Evolutionary conservation across 2,797 vertebrate species (phyloP).

Genomic region (Bothrops alternatus): DNA sequence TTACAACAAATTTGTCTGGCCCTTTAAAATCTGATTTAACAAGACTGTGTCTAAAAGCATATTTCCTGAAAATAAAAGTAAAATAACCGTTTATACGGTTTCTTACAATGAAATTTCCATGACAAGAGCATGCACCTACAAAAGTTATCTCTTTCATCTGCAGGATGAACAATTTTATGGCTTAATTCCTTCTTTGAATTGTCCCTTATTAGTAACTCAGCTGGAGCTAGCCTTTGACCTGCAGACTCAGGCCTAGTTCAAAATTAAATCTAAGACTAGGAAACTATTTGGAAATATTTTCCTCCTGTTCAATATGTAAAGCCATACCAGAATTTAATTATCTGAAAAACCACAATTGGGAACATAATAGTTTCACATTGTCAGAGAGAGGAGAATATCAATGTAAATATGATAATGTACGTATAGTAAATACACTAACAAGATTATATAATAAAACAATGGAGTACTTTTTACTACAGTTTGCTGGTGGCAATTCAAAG

Average conservation of each 20-base stretch:
- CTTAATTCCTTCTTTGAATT: neutral
- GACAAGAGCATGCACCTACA: neutral
- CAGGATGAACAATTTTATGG: neutral
- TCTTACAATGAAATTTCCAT: neutral
- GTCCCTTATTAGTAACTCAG: neutral
- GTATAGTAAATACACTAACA: too few relatives aligned
- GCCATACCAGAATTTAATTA: conserved; percentile 10
- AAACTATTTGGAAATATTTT: neutral
- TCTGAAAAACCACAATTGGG: neutral
- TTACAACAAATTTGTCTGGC: neutral
- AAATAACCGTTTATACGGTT: neutral
- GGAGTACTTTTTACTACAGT: neutral
- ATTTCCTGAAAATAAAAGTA: accelerated
- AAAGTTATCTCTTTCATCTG: neutral
- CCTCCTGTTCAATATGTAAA: neutral
- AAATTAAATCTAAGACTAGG: neutral
- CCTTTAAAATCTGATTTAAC: neutral
- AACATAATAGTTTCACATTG: neutral
- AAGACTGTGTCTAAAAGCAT: neutral
- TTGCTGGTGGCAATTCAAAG: neutral
- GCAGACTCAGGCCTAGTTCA: neutral
- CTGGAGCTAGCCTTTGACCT: neutral
- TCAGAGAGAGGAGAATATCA: neutral
- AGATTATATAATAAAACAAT: neutral
- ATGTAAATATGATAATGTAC: neutral